A percentile compares a stretch with the other conserved stretches of the same genome.
phyloP scores from a whole-genome alignment of 2,113 vertebrate genomes.

The Neogobius melanostomus region DNA sequence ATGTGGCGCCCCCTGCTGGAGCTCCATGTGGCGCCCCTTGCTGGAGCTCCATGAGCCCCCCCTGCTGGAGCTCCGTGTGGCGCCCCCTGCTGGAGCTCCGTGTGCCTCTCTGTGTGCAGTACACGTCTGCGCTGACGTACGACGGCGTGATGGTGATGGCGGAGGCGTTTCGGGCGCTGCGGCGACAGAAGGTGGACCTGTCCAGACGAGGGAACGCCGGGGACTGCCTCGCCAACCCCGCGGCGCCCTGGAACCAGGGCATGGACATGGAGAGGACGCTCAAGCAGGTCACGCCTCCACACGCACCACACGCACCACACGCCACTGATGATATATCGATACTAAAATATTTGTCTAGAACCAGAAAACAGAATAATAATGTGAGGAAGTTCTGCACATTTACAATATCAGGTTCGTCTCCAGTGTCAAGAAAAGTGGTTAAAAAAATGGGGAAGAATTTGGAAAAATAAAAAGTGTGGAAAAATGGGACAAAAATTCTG shows the following conservation, averaged over 20 bases:
- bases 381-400: too few species aligned
- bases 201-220: slow-evolving; percentile 94
- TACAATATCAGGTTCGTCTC: too few species aligned
- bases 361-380: too few species aligned
- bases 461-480: too few species aligned
- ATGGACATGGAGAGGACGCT: slow-evolving; percentile 71
- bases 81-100: neutral
- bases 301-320: neutral
- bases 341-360: too few species aligned
- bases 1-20: too few species aligned
- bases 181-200: slow-evolving; percentile 96
- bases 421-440: too few species aligned
- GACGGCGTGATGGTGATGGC: slow-evolving; percentile 99
- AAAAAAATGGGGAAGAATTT: too few species aligned
- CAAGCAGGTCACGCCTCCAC: slow-evolving; percentile 52
- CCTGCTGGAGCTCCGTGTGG: neutral
- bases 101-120: slow-evolving; percentile 73
- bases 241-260: slow-evolving; percentile 96
- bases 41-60: too few species aligned
- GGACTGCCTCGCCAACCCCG: slow-evolving; percentile 96
- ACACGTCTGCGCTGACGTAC: slow-evolving; percentile 95
- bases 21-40: too few species aligned
- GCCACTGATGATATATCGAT: too few species aligned
- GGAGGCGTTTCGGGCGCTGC: slow-evolving; percentile 94
- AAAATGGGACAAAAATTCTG: too few species aligned